Conservation (phyloP, 2,888 invertebrate species). For the Pinctada fucata region DNA sequence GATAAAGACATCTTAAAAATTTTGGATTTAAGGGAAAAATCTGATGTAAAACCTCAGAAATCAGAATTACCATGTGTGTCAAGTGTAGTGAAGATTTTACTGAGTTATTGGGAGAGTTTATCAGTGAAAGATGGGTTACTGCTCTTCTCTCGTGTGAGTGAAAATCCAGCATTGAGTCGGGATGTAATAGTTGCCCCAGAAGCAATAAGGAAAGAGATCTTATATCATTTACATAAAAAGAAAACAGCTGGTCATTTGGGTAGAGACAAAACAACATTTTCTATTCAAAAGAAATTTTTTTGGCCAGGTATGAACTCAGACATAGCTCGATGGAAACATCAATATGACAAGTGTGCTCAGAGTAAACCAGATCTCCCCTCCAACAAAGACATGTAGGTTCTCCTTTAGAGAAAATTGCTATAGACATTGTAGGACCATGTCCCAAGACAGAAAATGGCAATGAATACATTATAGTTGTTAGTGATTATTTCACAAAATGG, state of each 20-base stretch:
- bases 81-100: not conserved
- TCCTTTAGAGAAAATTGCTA: not conserved
- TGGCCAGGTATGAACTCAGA: not conserved
- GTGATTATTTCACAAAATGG: no score
- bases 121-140: not conserved
- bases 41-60: constrained; percentile 1
- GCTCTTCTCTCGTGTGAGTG: no score
- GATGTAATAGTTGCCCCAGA: no score
- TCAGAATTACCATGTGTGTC: not conserved
- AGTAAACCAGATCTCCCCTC: not conserved
- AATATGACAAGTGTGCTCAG: constrained; percentile 1
- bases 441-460: no score
- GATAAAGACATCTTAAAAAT: no score
- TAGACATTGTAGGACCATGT: not conserved
- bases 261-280: not conserved
- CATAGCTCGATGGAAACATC: constrained; percentile 5
- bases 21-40: not conserved
- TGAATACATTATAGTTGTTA: no score
- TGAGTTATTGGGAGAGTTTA: constrained; percentile 16
- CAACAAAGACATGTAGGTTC: not conserved
- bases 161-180: no score
- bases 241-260: not conserved
- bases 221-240: no score
- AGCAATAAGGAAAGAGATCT: no score
- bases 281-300: not conserved